These are phyloP conservation scores for Scortum barcoo DNA, from an alignment of 2,113 vertebrate species.

Conservation along the genomic window DNA sequence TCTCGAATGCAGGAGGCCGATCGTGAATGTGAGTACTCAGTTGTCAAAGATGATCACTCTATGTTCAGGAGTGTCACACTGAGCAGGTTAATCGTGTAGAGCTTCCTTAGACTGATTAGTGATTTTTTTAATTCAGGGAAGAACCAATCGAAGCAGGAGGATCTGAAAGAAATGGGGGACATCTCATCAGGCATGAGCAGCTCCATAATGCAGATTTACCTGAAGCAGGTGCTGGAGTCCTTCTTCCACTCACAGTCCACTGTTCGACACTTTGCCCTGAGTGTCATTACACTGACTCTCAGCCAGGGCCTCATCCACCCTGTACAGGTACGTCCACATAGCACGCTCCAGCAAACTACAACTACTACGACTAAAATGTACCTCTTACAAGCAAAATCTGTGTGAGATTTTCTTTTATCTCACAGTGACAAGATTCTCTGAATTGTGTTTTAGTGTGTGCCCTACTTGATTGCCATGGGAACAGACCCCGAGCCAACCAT, in stretches of 20 bases:
- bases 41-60: neutral
- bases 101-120: neutral
- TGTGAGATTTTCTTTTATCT: neutral
- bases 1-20: constrained; percentile 98
- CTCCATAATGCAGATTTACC: constrained; percentile 99
- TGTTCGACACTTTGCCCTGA: constrained; percentile 96
- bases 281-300: constrained; percentile 95
- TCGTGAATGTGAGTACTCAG: constrained; percentile 91
- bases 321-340: constrained; percentile 89
- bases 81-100: neutral
- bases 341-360: neutral
- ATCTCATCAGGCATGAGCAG: constrained; percentile 99
- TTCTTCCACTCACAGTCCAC: constrained; percentile 96
- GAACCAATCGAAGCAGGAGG: constrained; percentile 95
- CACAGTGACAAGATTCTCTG: neutral
- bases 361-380: neutral
- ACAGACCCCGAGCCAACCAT: constrained; percentile 98
- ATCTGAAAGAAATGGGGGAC: constrained; percentile 99
- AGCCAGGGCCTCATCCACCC: constrained; percentile 98
- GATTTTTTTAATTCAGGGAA: constrained; percentile 88
- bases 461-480: constrained; percentile 98
- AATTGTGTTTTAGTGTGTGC: constrained; percentile 89
- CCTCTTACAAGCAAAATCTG: neutral
- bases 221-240: constrained; percentile 98
- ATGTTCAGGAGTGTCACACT: neutral